Percentiles rank a stretch among this genome's conserved stretches.
phyloP scores from a whole-genome alignment of 1,140 invertebrate genomes.

The Hyles vespertilio region DNA sequence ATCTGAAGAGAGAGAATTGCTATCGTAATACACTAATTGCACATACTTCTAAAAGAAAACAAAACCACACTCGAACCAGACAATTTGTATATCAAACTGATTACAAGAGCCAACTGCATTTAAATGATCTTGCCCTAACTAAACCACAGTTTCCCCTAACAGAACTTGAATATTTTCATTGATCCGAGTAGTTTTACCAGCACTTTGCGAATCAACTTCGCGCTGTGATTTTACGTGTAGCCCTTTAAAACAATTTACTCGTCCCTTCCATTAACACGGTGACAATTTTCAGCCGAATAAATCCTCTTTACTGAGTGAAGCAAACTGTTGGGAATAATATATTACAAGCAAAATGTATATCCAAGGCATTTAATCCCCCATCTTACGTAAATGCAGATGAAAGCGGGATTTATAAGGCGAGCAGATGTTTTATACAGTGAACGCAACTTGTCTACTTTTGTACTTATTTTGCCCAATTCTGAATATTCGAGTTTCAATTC shows the following conservation, averaged over 20 bases:
- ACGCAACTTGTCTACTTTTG: slow-evolving; percentile 2
- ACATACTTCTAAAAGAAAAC: no score
- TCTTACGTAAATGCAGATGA: slow-evolving; percentile 15
- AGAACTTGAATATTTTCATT: no score
- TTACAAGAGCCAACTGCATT: no score
- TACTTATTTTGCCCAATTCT: background rate
- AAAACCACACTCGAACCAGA: no score
- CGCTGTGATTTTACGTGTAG: background rate
- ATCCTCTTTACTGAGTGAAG: background rate
- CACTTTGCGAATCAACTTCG: background rate
- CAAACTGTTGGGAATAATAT: no score
- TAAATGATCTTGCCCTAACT: no score
- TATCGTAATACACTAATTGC: no score
- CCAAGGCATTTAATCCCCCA: slow-evolving; percentile 13
- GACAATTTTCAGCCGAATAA: background rate
- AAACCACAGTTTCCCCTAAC: no score
- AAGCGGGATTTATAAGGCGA: slow-evolving; percentile 17
- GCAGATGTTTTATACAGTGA: slow-evolving; percentile 13
- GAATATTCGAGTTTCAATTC: background rate
- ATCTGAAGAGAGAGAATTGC: no score
- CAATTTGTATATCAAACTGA: no score
- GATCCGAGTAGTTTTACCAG: background rate
- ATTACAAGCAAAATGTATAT: slow-evolving; percentile 3
- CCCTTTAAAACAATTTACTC: no score
- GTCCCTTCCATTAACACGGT: background rate